Base-by-base conservation (phyloP, 2,797 vertebrate species). In the Anguilla anguilla region DNA sequence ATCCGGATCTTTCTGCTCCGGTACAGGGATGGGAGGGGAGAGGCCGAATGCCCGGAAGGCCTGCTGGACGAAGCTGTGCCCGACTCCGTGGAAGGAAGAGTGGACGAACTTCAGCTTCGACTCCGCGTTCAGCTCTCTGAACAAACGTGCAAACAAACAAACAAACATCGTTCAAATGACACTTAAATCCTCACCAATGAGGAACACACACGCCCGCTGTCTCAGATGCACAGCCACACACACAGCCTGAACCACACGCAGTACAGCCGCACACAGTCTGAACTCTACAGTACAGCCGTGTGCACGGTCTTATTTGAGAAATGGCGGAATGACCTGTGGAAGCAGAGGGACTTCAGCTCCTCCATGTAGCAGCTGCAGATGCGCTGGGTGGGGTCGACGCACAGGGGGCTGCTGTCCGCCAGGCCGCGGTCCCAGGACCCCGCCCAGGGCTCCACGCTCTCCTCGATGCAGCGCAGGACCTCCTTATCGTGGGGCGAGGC, bases 1-100 rank as follows among this genome's bases (percentile, higher is more conserved):
- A 90, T 99, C 98, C 0, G 98, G 98, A 91, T 98, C 97, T 87
- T 96, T 98, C 91, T 99, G 98, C 89, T 99, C 98, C 0, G 97
- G 98, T 7, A 99, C 98, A 1, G 98, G 96, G 89, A 99, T 97
- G 4, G 98, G 98, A 0, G 97, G 96, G 35, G 94, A 88, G 39
- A 99, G 97, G 5, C 97, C 97, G n/a, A 99, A 99, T 0, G 93
- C 94, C 85, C 90, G 91, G 93, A 99, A 99, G 81, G 98, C 98
- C 93, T 94, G 72, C 92, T 97, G 97, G 82, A 99, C 97, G 0
- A 97, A 99, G 88, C 93, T 92, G 0, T 99, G 98, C 9, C 97
- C 98, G 0, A 99, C 98, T 0, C 98, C 98, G 0, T 99, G 98
- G 92, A 99, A 99, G 1, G 98, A 97, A 0, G 98, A 98, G 49